Evolutionary conservation across 2,797 vertebrate genomes (phyloP).

Genomic region (Gambusia yucatana): DNA sequence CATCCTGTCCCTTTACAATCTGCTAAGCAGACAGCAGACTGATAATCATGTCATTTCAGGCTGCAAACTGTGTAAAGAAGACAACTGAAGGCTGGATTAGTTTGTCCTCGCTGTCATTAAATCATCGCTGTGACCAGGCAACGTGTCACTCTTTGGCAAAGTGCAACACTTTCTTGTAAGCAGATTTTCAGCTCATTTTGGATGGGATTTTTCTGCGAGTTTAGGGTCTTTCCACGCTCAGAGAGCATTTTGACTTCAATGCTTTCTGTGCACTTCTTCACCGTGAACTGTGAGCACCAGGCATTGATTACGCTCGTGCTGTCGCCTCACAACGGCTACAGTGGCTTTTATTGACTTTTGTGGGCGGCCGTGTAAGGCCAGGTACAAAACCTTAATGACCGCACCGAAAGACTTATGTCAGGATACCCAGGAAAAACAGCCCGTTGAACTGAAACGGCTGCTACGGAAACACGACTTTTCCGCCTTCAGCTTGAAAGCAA

Average conservation of each 20-base stretch:
- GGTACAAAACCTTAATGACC: slow-evolving; percentile 64
- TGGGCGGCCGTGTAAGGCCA: slow-evolving; percentile 42
- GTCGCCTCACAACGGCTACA: slow-evolving; percentile 41
- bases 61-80: slow-evolving; percentile 23
- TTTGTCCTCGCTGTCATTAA: slow-evolving; percentile 40
- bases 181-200: slow-evolving; percentile 22
- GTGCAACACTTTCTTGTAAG: slow-evolving; percentile 26
- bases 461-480: slow-evolving; percentile 21
- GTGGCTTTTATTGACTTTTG: slow-evolving; percentile 64
- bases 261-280: slow-evolving; percentile 32
- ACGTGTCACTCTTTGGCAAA: slow-evolving; percentile 14
- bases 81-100: slow-evolving; percentile 24
- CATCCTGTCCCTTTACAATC: slow-evolving; percentile 10
- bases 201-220: slow-evolving; percentile 4
- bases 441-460: slow-evolving; percentile 34
- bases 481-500: slow-evolving; percentile 28
- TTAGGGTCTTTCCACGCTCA: slow-evolving; percentile 12
- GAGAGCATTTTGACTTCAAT: slow-evolving; percentile 15
- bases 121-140: slow-evolving; percentile 29
- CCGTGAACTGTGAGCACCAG: slow-evolving; percentile 39
- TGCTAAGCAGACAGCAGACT: slow-evolving; percentile 1
- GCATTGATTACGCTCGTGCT: slow-evolving; percentile 58
- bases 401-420: slow-evolving; percentile 41
- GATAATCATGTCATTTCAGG: slow-evolving; percentile 20
- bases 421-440: slow-evolving; percentile 42